These are phyloP conservation scores for Chaetodon auriga DNA, from an alignment of 2,113 vertebrate genomes.

Conservation along the genomic window DNA sequence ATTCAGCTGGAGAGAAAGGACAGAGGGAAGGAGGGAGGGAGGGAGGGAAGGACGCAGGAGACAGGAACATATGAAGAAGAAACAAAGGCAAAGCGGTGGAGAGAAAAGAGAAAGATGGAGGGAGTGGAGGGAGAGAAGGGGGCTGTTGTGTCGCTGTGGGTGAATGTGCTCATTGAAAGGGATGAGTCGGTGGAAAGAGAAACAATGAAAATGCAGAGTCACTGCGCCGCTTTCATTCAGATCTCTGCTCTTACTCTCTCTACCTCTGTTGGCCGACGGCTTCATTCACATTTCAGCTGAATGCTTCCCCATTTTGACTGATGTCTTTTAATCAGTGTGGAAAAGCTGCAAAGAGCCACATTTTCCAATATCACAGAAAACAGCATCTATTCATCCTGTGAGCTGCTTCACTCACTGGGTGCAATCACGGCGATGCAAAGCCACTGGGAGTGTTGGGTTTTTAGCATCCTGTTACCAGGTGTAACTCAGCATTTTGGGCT, in stretches of 20 bases:
- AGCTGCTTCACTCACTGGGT: too few relatives aligned
- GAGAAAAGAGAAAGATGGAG: neutral
- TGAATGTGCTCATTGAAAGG: conserved; percentile 62
- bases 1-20: conserved; percentile 38
- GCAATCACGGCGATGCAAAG: too few relatives aligned
- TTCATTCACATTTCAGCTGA: neutral
- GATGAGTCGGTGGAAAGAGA: conserved; percentile 74
- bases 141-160: conserved; percentile 47
- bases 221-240: conserved; percentile 53
- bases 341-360: neutral
- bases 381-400: too few relatives aligned
- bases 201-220: conserved; percentile 81
- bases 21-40: neutral
- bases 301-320: neutral
- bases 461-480: too few relatives aligned
- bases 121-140: neutral
- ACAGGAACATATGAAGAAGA: neutral
- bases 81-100: neutral
- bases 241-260: conserved; percentile 36
- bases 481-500: too few relatives aligned
- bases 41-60: conserved; percentile 1
- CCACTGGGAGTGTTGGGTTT: too few relatives aligned
- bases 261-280: neutral
- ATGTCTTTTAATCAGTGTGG: neutral
- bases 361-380: neutral